Evolutionary conservation across 2,113 vertebrate genomes (phyloP).

Genomic region (Meriones unguiculatus): DNA sequence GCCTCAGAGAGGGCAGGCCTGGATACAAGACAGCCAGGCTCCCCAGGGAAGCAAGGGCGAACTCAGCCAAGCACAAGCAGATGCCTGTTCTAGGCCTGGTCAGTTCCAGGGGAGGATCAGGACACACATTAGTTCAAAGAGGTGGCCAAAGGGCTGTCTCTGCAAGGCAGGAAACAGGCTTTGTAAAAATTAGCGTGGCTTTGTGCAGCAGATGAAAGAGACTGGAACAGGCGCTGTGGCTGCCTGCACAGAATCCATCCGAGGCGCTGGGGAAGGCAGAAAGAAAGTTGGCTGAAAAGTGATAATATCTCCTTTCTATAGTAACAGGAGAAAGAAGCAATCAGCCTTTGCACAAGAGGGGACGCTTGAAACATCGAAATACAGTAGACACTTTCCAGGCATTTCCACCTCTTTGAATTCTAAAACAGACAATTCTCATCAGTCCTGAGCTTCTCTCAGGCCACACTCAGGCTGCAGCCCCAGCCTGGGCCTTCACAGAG

Average conservation of each 20-base stretch:
- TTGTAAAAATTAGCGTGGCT: background rate
- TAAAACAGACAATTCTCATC: background rate
- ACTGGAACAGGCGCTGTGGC: background rate
- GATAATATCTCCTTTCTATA: background rate
- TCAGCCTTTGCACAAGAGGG: background rate
- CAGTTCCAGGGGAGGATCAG: background rate
- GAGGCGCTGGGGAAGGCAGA: background rate
- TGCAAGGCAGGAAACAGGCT: background rate
- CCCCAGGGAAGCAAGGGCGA: background rate
- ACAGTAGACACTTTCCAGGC: background rate
- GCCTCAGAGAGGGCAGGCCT: background rate
- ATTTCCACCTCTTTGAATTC: background rate
- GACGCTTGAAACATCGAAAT: background rate
- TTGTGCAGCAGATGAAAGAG: background rate
- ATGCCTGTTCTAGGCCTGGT: background rate
- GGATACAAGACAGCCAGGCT: background rate
- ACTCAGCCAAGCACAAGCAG: background rate
- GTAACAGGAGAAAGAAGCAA: background rate
- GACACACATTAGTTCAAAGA: background rate
- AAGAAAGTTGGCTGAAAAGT: background rate
- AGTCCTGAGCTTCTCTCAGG: background rate
- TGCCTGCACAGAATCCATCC: background rate
- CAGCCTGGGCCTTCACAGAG: background rate
- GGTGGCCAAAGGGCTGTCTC: background rate
- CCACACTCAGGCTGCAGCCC: background rate